Evolutionary conservation across 2,113 vertebrate species (phyloP), one percentile per base, ranked within the genome.

Genomic region (Thinocorus orbignyianus): DNA sequence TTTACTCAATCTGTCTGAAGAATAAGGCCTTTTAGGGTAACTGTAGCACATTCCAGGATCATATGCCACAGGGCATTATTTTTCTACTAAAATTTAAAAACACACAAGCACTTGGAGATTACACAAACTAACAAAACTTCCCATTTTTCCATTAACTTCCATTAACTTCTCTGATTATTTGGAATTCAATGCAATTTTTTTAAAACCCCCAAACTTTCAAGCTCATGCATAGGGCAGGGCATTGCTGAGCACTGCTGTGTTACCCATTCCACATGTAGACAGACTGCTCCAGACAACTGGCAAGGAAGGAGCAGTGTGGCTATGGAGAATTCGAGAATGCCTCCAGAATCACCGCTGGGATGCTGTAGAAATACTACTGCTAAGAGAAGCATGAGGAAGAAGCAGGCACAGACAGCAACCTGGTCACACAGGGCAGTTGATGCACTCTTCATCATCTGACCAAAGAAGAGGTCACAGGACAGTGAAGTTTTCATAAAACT

Each of bases 331-430:
- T 48, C 25, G 41, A 54, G 16, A 87, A 64, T 28, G 57, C 30
- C 48, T 69, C 42, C 51, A 87, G 49, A 66, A 58, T 49, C 64
- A 60, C 17, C 7, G 54, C 39, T 52, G 54, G 24, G 48, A 48
- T 72, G 41, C 7, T 17, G 28, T 5, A 15, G 0, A 1, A 24
- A 18, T 13, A 23, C 41, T 33, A 16, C 13, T 39, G 33, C 61
- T 33, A 33, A 41, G 60, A 20, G 10, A 33, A 90, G 31, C 49
- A 15, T 1, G 11, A 74, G 41, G 77, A 68, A 85, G 80, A 10
- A 49, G 51, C 31, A 39, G 68, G n/a, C 13, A 7, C 49, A 52
- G 78, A 30, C 14, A 30, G 3, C 23, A 74, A 46, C 57, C 20
- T 17, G 62, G 48, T 48, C 39, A 81, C 73, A 51, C 24, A n/a